Conservation (phyloP, 2,113 vertebrate genomes). For the Mionectes macconnelli region DNA sequence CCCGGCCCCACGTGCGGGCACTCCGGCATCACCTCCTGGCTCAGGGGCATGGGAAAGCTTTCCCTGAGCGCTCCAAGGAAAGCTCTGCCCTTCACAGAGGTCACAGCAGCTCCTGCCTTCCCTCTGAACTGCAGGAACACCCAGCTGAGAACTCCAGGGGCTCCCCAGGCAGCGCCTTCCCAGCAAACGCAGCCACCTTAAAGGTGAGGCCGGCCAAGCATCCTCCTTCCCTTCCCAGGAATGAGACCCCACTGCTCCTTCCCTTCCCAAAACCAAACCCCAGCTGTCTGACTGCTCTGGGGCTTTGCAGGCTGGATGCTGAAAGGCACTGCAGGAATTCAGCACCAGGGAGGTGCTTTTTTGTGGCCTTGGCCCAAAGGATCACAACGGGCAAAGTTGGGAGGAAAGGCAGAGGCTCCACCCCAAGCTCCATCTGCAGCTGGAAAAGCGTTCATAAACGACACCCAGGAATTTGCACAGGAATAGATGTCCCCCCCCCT, state of each 20-base stretch:
- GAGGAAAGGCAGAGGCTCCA: background rate
- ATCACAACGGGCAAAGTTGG: background rate
- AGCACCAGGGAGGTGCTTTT: background rate
- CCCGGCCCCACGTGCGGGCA: background rate
- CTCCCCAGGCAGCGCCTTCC: background rate
- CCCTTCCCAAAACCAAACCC: background rate
- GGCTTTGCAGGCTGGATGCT: background rate
- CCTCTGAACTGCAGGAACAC: background rate
- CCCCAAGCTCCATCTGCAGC: background rate
- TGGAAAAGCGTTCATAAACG: background rate
- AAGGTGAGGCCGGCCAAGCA: background rate
- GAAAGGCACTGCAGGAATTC: background rate
- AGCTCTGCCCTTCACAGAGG: slow-evolving; percentile 37
- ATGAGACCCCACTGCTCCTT: background rate
- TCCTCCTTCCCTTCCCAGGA: background rate
- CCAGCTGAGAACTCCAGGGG: background rate
- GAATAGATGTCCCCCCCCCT: background rate
- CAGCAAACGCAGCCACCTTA: background rate
- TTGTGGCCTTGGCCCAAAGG: background rate
- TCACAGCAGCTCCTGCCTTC: background rate
- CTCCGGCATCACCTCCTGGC: background rate
- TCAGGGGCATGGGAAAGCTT: slow-evolving; percentile 6
- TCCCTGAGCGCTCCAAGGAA: background rate
- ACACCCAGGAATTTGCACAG: background rate
- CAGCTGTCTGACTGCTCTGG: background rate